Conservation (phyloP, 1,140 invertebrate genomes). For the Drosophila kepulauana region DNA sequence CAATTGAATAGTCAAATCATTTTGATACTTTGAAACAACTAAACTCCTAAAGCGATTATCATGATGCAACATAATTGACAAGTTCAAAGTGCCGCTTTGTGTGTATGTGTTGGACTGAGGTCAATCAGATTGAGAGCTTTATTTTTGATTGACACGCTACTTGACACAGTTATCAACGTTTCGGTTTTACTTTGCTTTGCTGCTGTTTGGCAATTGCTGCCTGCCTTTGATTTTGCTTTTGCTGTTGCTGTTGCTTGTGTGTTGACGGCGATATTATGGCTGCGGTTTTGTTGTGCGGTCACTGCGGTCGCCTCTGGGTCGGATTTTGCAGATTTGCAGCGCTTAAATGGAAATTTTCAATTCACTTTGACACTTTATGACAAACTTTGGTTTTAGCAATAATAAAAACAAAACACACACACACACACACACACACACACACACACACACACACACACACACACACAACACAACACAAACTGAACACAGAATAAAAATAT, state of each 20-base stretch:
- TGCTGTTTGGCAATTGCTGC: constrained; percentile 5
- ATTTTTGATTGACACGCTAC: constrained; percentile 48
- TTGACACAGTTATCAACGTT: constrained; percentile 41
- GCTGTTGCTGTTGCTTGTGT: constrained; percentile 23
- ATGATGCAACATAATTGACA: constrained; percentile 20
- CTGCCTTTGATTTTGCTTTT: constrained; percentile 23
- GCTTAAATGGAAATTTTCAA: constrained; percentile 81
- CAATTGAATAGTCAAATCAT: neutral
- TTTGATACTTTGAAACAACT: neutral
- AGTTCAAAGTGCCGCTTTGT: constrained; percentile 4
- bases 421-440: neutral
- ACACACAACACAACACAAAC: constrained; percentile 8
- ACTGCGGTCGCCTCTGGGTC: constrained; percentile 38
- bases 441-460: neutral
- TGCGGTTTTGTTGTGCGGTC: constrained; percentile 69
- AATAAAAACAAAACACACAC: constrained; percentile 8
- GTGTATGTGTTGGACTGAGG: neutral
- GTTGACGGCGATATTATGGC: constrained; percentile 28
- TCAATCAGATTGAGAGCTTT: constrained; percentile 50
- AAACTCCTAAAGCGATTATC: constrained; percentile 20
- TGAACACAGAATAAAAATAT: constrained; percentile 4
- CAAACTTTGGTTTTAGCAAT: constrained; percentile 73
- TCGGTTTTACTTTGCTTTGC: constrained; percentile 12
- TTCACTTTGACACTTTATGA: constrained; percentile 81
- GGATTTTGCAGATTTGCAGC: constrained; percentile 69